Base-by-base conservation (phyloP, 2,797 vertebrate genomes). In the Holocentrus rufus region DNA sequence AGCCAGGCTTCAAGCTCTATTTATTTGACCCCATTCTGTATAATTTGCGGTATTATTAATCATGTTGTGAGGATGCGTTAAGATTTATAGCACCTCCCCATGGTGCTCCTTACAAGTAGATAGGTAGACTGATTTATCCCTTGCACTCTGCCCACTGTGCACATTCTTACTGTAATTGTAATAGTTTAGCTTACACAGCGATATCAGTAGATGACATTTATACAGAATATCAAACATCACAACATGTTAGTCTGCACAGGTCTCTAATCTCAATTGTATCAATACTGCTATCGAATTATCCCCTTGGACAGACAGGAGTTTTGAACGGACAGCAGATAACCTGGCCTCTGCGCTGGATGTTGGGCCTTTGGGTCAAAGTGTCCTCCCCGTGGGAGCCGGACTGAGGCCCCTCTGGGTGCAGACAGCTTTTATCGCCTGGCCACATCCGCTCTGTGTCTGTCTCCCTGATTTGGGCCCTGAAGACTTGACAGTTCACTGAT, bases 1-100 rank as follows among this genome's bases (percentile, higher is more conserved):
- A 42, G 59, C 66, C 31, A 54, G 31, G 54, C 47, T 76, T 72
- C 70, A 68, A 69, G 69, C 74, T 87, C 50, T 80, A 61, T 85
- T 85, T 89, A 71, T 87, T 86, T 88, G 89, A 76, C 89, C 90
- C 73, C 60, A 86, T 91, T 91, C 86, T 87, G 88, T 91, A 88
- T 27, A 76, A 69, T 84, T 75, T 81, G 69, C 65, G 59, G 69
- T 62, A 60, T 85, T 87, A 91, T 89, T 87, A 87, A 90, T 91
- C 77, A 89, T 74, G 60, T 31, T 62, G 54, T 25, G 62, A 79
- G 54, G 65, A 70, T 77, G 74, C 18, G 0, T 63, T 66, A 34
- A 46, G 56, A 83, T 86, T 54, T 77, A 70, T 20, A 59, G 27
- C 60, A 36, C 36, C 49, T 59, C 74, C 56, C 68, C 57, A 56